Conservation (phyloP, 2,797 vertebrate genomes). For the Sandelia bainsii region DNA sequence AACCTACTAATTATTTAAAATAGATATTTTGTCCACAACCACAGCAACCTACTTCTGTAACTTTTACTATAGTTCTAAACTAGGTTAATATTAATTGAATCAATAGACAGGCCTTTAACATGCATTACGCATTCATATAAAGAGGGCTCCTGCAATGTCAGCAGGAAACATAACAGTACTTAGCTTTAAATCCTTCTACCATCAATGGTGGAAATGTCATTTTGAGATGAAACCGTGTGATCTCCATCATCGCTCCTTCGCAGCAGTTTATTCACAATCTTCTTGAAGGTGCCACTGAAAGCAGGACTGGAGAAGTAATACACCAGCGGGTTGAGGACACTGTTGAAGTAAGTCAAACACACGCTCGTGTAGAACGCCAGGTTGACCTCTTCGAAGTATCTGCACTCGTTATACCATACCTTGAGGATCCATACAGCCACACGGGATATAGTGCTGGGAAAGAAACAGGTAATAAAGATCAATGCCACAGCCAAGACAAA, state of each 20-base stretch:
- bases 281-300: conserved; percentile 78
- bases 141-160: background rate
- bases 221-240: accelerated
- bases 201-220: conserved; percentile 39
- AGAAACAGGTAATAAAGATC: conserved; percentile 85
- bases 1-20: background rate
- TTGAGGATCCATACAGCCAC: conserved; percentile 83
- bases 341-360: conserved; percentile 88
- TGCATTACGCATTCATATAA: background rate
- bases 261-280: conserved; percentile 72
- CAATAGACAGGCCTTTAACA: background rate
- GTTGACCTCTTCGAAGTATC: conserved; percentile 77
- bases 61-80: background rate
- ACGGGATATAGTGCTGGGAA: conserved; percentile 84
- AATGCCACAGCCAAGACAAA: conserved; percentile 83
- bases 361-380: conserved; percentile 84
- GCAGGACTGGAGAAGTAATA: conserved; percentile 87
- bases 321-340: conserved; percentile 85
- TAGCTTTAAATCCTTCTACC: conserved; percentile 9
- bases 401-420: conserved; percentile 79
- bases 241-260: conserved; percentile 34
- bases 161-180: background rate
- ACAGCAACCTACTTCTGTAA: too few species aligned
- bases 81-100: background rate
- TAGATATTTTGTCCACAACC: background rate